Conservation (phyloP, 2,113 vertebrate species). For the Pyrgilauda ruficollis region DNA sequence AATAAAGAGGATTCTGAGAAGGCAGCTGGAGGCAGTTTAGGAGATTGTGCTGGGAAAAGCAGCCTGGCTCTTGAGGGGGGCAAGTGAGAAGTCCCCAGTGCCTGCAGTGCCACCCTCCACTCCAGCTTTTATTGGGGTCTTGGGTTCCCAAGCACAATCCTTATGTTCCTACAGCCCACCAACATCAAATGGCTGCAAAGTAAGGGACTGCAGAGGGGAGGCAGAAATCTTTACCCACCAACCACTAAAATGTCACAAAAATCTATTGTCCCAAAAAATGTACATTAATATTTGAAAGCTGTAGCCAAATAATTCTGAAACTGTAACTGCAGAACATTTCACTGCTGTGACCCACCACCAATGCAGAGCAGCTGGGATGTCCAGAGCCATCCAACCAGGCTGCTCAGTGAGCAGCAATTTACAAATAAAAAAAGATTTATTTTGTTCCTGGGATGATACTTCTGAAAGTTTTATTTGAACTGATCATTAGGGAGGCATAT, state of each 20-base stretch:
- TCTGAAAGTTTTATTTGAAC: neutral
- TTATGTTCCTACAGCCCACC: neutral
- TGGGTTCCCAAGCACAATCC: neutral
- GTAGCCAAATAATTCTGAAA: neutral
- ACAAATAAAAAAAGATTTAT: neutral
- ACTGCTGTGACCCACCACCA: neutral
- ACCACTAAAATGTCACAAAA: neutral
- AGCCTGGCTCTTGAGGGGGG: neutral
- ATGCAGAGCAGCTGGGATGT: neutral
- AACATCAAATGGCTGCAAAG: neutral
- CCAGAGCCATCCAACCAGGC: neutral
- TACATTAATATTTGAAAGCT: neutral
- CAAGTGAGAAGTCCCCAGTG: accelerated
- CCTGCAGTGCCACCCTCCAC: neutral
- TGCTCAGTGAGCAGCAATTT: neutral
- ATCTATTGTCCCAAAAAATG: neutral
- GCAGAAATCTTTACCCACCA: neutral
- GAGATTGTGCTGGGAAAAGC: neutral
- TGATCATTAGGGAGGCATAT: neutral
- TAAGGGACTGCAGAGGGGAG: neutral
- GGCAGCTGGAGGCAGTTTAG: neutral
- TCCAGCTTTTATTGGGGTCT: neutral
- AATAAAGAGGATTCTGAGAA: neutral
- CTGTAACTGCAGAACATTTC: neutral
- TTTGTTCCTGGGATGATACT: neutral